Evolutionary conservation across 2,113 vertebrate species (phyloP).

Genomic region (Aepyceros melampus): DNA sequence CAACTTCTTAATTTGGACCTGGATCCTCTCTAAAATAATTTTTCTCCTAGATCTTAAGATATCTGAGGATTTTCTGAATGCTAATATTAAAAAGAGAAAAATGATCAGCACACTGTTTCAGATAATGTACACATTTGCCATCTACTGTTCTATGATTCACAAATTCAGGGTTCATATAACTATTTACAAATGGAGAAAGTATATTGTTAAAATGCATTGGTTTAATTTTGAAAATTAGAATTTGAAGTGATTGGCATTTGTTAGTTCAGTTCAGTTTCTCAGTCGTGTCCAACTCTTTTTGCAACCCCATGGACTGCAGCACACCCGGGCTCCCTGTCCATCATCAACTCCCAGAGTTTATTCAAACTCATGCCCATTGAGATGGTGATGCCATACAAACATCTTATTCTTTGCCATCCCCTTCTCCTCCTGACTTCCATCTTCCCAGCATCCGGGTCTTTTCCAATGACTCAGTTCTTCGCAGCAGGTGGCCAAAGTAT

Average conservation of each 20-base stretch:
- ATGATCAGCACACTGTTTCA: background rate
- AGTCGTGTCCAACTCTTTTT: background rate
- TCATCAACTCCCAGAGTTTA: background rate
- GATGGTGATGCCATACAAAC: accelerated
- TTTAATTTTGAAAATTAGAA: background rate
- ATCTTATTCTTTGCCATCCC: background rate
- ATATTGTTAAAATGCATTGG: background rate
- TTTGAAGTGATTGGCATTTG: background rate
- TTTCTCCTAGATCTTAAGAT: background rate
- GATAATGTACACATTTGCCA: background rate
- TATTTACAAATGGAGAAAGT: background rate
- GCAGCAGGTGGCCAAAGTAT: background rate
- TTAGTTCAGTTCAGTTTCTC: background rate
- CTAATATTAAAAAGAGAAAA: background rate
- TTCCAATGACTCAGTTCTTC: background rate
- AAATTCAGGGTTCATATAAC: background rate
- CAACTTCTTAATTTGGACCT: background rate
- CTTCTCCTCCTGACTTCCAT: background rate
- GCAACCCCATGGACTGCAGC: background rate
- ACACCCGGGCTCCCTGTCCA: background rate
- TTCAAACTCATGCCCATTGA: background rate
- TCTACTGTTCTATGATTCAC: background rate
- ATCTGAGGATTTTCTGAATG: background rate
- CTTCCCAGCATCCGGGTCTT: background rate
- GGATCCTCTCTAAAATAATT: background rate